Base-by-base conservation (phyloP, 2,797 vertebrate genomes). In the Leontopithecus rosalia region DNA sequence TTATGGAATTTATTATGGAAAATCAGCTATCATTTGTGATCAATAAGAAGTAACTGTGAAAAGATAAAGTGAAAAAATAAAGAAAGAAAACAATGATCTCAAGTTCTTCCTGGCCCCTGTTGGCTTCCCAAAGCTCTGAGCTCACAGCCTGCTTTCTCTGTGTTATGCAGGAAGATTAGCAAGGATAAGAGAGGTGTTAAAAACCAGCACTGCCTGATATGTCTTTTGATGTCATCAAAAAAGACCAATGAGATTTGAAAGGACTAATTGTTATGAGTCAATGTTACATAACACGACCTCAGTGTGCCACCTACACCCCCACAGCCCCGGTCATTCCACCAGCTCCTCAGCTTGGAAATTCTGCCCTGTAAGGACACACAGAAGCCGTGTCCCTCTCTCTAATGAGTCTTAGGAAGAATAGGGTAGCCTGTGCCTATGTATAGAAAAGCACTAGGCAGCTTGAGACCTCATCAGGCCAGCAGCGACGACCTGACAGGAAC, bases 231-330 rank as follows among this genome's bases (percentile, higher is more conserved):
- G 9, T 64, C 76, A 90, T 76, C 41, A 55, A 55, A 61, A 61
- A 86, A 73, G 79, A 73, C 11, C 7, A 90, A 58, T 0, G 24
- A 57, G 48, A 81, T 48, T 7, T 77, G 93, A 96, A 90, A 97
- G 88, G 14, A 88, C 77, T 14, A 48, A 94, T 79, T 96, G 58
- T 90, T 90, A 5, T 75, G 83, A 88, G 46, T 83, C 75, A 73
- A 33, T 9, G 1, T 91, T 93, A 77, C 11, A 12, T 36, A 77
- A 92, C 0, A 33, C 7, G 0, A 1, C 85, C n/a, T 75, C 39
- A 19, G 17, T 3, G 7, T 6, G 30, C 76, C 88, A 24, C 91
- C 91, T 9, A 33, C 50, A 13, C n/a, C 24, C 22, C 22, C 58
- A 19, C 0, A 0, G 36, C 8, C 11, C n/a, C 20, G 5, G 12